phyloP scores from a whole-genome alignment of 2,797 vertebrate species.

The Protosalanx chinensis region DNA sequence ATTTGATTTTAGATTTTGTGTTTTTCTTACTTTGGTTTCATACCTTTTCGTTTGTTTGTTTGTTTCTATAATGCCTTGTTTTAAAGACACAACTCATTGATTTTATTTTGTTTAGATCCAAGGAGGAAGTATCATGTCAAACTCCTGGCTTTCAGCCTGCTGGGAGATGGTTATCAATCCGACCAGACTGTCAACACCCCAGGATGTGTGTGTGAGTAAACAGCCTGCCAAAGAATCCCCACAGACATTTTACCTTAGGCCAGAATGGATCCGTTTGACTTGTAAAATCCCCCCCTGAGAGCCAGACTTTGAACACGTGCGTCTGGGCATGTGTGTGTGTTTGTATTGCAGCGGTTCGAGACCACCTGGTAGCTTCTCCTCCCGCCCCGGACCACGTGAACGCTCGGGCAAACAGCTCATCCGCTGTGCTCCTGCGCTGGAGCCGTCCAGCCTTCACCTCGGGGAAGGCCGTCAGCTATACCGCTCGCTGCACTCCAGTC shows the following conservation, averaged over 20 bases:
- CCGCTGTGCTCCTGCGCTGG: slow-evolving; percentile 86
- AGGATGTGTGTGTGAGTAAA: slow-evolving; percentile 90
- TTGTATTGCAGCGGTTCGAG: slow-evolving; percentile 78
- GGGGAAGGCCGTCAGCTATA: slow-evolving; percentile 85
- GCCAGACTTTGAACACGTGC: background rate
- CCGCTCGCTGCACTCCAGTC: slow-evolving; percentile 88
- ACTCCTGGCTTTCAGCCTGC: slow-evolving; percentile 81
- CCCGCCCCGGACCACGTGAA: slow-evolving; percentile 89
- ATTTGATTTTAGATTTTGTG: too few relatives aligned
- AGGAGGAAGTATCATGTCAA: slow-evolving; percentile 94
- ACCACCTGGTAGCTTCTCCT: slow-evolving; percentile 82
- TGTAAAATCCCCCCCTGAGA: too few relatives aligned
- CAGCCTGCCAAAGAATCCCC: background rate
- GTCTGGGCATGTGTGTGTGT: slow-evolving; percentile 19
- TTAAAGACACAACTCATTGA: background rate
- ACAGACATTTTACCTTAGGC: background rate
- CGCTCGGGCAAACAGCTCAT: slow-evolving; percentile 81
- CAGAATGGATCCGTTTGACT: background rate
- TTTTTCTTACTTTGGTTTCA: too few relatives aligned
- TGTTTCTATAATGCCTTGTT: slow-evolving; percentile 6
- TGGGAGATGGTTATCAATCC: slow-evolving; percentile 93
- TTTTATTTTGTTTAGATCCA: slow-evolving; percentile 74
- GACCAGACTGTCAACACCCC: slow-evolving; percentile 93
- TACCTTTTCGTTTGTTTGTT: slow-evolving; percentile 4
- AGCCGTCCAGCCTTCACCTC: slow-evolving; percentile 85